A percentile compares a stretch with the other conserved stretches of the same genome.
These are phyloP conservation scores for Smithornis capensis DNA, from an alignment of 2,113 vertebrate species.

Conservation along the genomic window DNA sequence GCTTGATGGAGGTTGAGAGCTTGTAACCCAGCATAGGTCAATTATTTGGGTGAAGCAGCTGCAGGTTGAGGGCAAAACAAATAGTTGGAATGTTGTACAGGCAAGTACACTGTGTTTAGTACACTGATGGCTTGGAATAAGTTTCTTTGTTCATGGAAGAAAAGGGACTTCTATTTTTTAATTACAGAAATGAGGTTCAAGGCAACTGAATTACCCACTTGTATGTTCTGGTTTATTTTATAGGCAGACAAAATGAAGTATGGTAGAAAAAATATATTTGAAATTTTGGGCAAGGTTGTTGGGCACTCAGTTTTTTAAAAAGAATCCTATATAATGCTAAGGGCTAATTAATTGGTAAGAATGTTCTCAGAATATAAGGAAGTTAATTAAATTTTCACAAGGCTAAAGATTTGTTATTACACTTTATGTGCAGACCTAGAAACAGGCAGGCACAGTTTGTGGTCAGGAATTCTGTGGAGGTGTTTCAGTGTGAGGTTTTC, in stretches of 20 bases:
- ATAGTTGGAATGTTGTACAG: background rate
- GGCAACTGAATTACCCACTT: background rate
- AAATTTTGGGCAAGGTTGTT: background rate
- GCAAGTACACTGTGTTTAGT: background rate
- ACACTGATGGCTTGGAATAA: background rate
- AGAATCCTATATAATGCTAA: background rate
- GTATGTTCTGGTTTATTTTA: background rate
- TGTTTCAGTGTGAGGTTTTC: background rate
- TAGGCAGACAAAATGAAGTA: background rate
- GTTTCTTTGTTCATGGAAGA: background rate
- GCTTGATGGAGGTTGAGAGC: background rate
- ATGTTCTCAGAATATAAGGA: background rate
- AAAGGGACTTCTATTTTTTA: background rate
- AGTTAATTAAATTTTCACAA: rapidly evolving
- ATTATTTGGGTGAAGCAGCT: background rate
- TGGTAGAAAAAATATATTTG: background rate
- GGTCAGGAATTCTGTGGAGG: background rate
- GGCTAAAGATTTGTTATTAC: background rate
- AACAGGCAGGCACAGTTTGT: background rate
- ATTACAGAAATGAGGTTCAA: background rate
- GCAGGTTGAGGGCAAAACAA: background rate
- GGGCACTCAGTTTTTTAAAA: background rate
- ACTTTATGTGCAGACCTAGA: background rate
- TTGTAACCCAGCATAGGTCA: background rate
- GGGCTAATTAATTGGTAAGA: background rate